Evolutionary conservation across 1,140 invertebrate species (phyloP).

Genomic region (Drosophila watanabei): DNA sequence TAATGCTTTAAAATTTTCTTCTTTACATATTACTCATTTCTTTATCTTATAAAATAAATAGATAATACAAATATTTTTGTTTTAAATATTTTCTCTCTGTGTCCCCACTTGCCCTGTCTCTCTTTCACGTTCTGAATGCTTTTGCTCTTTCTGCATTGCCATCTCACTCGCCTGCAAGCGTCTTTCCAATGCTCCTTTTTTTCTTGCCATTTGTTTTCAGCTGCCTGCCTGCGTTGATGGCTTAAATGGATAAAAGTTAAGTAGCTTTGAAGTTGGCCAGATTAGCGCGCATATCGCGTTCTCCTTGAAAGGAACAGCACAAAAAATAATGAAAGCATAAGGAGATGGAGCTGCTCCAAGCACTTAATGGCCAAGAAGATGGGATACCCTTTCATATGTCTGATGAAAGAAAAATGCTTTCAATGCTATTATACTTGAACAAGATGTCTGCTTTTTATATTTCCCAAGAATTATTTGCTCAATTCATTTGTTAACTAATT

Average conservation of each 20-base stretch:
- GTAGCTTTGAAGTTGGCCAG: conserved; percentile 81
- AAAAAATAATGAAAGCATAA: conserved; percentile 57
- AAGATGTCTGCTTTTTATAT: neutral
- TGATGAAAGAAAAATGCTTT: neutral
- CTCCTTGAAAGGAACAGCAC: conserved; percentile 46
- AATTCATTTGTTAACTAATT: neutral
- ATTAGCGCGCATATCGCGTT: conserved; percentile 77
- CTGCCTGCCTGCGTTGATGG: conserved; percentile 70
- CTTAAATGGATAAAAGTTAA: conserved; percentile 83
- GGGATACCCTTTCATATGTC: conserved; percentile 49
- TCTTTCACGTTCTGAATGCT: neutral
- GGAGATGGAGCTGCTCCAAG: conserved; percentile 19
- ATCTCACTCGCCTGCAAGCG: conserved; percentile 14
- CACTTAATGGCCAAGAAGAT: conserved; percentile 23
- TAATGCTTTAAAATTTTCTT: no score
- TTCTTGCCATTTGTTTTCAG: conserved; percentile 70
- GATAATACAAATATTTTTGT: neutral
- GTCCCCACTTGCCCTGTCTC: neutral
- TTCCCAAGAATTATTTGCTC: neutral
- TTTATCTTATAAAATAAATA: neutral
- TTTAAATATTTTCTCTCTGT: neutral
- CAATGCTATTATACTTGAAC: neutral
- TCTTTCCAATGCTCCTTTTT: conserved; percentile 57
- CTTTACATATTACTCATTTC: neutral
- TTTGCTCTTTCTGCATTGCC: neutral